Conservation (phyloP, 1,140 invertebrate species). For the Sycobia sp. region DNA sequence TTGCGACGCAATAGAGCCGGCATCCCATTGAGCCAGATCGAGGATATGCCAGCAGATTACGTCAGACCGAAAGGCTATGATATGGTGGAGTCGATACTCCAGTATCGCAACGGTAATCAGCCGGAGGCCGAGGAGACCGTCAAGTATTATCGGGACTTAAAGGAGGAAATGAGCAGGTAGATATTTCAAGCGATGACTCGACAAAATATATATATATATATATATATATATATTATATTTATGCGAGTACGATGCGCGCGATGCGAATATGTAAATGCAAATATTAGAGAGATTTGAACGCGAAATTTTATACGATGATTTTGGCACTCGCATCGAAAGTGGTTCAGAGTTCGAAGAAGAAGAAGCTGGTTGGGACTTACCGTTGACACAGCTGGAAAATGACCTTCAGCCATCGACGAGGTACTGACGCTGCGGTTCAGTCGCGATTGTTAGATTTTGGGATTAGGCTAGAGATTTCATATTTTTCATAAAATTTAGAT, state of each 20-base stretch:
- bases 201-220: no score
- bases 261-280: conserved; percentile 16
- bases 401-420: conserved; percentile 60
- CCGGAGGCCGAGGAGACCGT: conserved; percentile 56
- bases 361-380: conserved; percentile 64
- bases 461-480: no score
- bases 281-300: conserved; percentile 43
- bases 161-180: conserved; percentile 65
- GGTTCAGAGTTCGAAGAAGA: conserved; percentile 63
- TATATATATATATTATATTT: no score
- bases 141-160: conserved; percentile 60
- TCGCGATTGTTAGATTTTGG: no score
- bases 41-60: conserved; percentile 65
- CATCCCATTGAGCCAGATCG: conserved; percentile 63
- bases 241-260: not conserved
- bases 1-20: conserved; percentile 69
- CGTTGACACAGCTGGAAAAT: conserved; percentile 63
- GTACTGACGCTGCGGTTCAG: conserved; percentile 46
- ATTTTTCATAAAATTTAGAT: no score
- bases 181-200: conserved; percentile 28
- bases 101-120: conserved; percentile 52
- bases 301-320: conserved; percentile 55
- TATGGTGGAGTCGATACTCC: conserved; percentile 63
- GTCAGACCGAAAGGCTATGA: conserved; percentile 67
- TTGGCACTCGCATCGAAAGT: conserved; percentile 59